phyloP scores from a whole-genome alignment of 2,113 vertebrate species.

The Etheostoma cragini region DNA sequence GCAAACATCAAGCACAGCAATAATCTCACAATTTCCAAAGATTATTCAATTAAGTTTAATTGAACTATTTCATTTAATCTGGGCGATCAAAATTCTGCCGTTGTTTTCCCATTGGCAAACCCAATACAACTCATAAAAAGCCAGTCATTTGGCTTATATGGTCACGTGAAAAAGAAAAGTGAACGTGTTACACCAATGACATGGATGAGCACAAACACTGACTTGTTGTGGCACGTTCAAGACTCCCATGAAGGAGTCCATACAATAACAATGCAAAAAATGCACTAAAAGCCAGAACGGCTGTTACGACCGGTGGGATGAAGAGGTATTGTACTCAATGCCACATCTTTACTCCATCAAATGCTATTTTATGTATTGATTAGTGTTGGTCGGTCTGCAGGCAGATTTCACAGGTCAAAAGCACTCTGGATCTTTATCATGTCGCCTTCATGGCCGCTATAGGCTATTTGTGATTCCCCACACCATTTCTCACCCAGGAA shows the following conservation, averaged over 20 bases:
- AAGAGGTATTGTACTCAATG: too few relatives aligned
- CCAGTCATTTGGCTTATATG: background rate
- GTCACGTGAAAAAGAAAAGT: background rate
- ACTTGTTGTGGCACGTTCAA: background rate
- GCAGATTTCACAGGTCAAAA: background rate
- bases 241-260: background rate
- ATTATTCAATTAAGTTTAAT: background rate
- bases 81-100: background rate
- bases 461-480: background rate
- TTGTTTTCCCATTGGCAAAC: background rate
- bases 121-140: background rate
- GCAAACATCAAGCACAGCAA: background rate
- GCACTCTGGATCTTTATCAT: background rate
- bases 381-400: background rate
- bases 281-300: background rate
- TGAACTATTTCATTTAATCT: background rate
- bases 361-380: background rate
- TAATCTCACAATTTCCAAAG: background rate
- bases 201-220: background rate
- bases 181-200: background rate
- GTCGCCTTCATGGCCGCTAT: background rate
- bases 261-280: too few relatives aligned
- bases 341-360: background rate
- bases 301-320: background rate
- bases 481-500: constrained; percentile 1